These are phyloP conservation scores for Macrocentrus cingulum DNA, from an alignment of 1,140 invertebrate species.

Conservation along the genomic window DNA sequence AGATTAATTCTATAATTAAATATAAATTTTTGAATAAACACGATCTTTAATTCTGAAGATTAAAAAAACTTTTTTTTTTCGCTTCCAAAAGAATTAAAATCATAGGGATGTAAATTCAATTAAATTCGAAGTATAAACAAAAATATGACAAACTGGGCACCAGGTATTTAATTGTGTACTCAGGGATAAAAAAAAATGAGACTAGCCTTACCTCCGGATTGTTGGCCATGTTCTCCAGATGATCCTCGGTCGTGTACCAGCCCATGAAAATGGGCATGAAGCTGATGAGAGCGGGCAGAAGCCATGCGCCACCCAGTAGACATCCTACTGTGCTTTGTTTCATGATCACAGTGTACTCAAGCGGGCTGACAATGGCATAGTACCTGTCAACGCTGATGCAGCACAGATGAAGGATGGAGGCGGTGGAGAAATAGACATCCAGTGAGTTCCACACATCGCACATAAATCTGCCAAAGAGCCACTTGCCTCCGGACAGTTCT, in stretches of 20 bases:
- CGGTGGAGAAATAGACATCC: slow-evolving; percentile 94
- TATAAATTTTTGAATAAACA: too few relatives aligned
- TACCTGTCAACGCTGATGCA: slow-evolving; percentile 93
- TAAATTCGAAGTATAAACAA: too few relatives aligned
- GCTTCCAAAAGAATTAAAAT: too few relatives aligned
- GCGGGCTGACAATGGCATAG: slow-evolving; percentile 83
- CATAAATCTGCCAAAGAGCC: slow-evolving; percentile 86
- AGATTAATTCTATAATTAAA: too few relatives aligned
- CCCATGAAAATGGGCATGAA: slow-evolving; percentile 94
- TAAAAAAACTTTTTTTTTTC: too few relatives aligned
- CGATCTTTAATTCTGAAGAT: too few relatives aligned
- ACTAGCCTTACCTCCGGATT: slow-evolving; percentile 79
- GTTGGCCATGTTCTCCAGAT: slow-evolving; percentile 66
- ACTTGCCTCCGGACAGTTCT: slow-evolving; percentile 73
- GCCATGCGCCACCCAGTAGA: slow-evolving; percentile 86
- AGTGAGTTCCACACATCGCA: slow-evolving; percentile 96
- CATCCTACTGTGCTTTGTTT: slow-evolving; percentile 79
- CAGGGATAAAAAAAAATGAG: too few relatives aligned
- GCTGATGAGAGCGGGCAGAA: slow-evolving; percentile 87
- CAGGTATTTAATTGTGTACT: too few relatives aligned
- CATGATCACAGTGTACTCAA: slow-evolving; percentile 88
- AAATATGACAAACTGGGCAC: too few relatives aligned
- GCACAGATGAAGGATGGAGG: slow-evolving; percentile 90
- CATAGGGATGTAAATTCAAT: too few relatives aligned
- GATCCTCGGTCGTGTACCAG: slow-evolving; percentile 85